A percentile compares a stretch with the other conserved stretches of the same genome.
These are phyloP conservation scores for Emberiza fucata DNA, from an alignment of 2,113 vertebrate species.

Conservation along the genomic window DNA sequence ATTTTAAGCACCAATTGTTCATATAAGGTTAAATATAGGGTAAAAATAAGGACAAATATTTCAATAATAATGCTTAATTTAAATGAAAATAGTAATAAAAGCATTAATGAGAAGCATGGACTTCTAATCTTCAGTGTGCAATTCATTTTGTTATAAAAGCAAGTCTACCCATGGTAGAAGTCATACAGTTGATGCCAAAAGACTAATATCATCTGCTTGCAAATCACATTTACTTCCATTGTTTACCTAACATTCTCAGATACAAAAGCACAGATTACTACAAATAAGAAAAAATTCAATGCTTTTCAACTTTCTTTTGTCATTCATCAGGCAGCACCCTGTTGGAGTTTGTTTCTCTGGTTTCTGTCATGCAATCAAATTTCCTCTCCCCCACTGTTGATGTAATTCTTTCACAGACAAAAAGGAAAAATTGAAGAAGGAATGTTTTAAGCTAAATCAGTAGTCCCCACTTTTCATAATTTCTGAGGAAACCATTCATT, in stretches of 20 bases:
- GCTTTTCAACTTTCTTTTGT: neutral
- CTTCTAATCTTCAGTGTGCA: neutral
- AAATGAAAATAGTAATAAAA: neutral
- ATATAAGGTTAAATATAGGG: neutral
- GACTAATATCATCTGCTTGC: neutral
- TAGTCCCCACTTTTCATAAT: neutral
- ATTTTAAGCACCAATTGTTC: neutral
- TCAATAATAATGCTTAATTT: neutral
- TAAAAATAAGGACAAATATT: neutral
- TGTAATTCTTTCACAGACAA: neutral
- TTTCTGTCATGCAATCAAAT: neutral
- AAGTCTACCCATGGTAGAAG: neutral
- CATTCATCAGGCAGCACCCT: neutral
- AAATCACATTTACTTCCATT: neutral
- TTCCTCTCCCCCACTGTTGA: neutral
- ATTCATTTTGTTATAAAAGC: neutral
- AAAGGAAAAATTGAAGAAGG: neutral
- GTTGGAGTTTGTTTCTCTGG: neutral
- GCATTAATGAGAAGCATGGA: neutral
- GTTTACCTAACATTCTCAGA: neutral
- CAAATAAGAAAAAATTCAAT: neutral
- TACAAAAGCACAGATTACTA: neutral
- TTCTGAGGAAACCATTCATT: neutral
- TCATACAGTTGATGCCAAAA: neutral
- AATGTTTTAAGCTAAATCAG: neutral